These are phyloP conservation scores for Agrochola lota DNA, from an alignment of 2,888 invertebrate genomes.

Conservation along the genomic window DNA sequence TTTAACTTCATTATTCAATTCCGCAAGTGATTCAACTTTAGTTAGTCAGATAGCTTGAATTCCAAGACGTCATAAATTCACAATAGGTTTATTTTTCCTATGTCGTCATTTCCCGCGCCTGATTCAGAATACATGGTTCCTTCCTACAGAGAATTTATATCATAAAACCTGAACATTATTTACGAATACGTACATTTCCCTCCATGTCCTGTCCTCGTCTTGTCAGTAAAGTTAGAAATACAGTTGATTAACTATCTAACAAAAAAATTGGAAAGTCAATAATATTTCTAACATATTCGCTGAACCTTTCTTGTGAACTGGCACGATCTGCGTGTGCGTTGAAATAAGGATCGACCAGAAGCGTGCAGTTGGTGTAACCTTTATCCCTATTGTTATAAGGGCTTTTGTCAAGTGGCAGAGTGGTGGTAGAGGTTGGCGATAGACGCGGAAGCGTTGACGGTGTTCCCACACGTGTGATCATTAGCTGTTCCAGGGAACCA, in stretches of 20 bases:
- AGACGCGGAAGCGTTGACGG: constrained; percentile 77
- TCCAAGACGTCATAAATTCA: constrained; percentile 1
- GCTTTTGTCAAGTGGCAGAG: constrained; percentile 19
- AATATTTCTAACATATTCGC: constrained; percentile 64
- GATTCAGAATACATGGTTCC: neutral
- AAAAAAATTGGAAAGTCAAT: constrained; percentile 53
- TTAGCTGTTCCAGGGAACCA: constrained; percentile 84
- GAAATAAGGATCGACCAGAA: constrained; percentile 54
- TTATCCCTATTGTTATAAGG: constrained; percentile 24
- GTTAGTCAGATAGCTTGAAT: constrained; percentile 14
- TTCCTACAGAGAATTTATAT: neutral
- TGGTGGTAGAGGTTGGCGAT: constrained; percentile 20
- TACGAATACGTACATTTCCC: neutral
- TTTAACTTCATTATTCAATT: neutral
- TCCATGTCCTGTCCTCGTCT: constrained; percentile 15
- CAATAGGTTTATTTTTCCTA: neutral
- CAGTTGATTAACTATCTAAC: constrained; percentile 39
- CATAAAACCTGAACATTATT: neutral
- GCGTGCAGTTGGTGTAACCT: constrained; percentile 20
- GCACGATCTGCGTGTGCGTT: constrained; percentile 65
- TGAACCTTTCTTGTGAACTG: constrained; percentile 64
- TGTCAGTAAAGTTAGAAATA: constrained; percentile 34
- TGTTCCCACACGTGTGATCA: constrained; percentile 84
- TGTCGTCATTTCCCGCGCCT: constrained; percentile 6
- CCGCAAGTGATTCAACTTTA: constrained; percentile 19